These are phyloP conservation scores for Sarotherodon lohbergeri DNA, from an alignment of 2,113 vertebrate species.

Conservation along the genomic window DNA sequence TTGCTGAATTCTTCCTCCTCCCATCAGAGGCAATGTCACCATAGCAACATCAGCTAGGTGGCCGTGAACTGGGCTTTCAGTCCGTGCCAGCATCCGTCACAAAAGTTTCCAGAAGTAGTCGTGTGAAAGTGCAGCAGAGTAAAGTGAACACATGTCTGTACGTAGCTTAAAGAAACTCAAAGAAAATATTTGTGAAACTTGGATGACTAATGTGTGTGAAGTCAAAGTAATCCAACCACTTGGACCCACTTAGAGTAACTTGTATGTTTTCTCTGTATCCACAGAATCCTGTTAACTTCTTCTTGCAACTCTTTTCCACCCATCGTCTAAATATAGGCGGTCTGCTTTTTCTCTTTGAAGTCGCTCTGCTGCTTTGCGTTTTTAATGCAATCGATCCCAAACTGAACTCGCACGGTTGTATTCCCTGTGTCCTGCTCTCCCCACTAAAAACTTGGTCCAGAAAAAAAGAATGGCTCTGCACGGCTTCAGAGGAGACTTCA, in stretches of 20 bases:
- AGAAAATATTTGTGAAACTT: not conserved
- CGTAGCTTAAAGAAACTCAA: not conserved
- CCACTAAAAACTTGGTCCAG: not conserved
- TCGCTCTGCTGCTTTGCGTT: not conserved
- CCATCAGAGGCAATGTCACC: not conserved
- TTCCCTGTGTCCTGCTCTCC: not conserved
- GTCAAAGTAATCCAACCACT: not conserved
- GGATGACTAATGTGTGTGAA: not conserved
- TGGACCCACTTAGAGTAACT: not conserved
- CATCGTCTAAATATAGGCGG: not conserved
- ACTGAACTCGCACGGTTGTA: not conserved
- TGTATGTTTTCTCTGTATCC: not conserved
- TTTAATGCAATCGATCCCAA: slow-evolving; percentile 3
- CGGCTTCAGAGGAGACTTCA: not conserved
- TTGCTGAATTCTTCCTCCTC: not conserved
- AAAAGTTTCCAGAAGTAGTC: not conserved
- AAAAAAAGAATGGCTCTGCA: not conserved
- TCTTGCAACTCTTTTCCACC: not conserved
- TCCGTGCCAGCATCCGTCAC: not conserved
- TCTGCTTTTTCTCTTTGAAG: slow-evolving; percentile 13
- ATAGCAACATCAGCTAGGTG: not conserved
- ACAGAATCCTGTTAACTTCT: not conserved
- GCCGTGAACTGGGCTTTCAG: not conserved
- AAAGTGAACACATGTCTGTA: not conserved
- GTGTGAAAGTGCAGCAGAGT: not conserved